Conservation (phyloP, 2,888 invertebrate species). For the Nomada ruficornis region DNA sequence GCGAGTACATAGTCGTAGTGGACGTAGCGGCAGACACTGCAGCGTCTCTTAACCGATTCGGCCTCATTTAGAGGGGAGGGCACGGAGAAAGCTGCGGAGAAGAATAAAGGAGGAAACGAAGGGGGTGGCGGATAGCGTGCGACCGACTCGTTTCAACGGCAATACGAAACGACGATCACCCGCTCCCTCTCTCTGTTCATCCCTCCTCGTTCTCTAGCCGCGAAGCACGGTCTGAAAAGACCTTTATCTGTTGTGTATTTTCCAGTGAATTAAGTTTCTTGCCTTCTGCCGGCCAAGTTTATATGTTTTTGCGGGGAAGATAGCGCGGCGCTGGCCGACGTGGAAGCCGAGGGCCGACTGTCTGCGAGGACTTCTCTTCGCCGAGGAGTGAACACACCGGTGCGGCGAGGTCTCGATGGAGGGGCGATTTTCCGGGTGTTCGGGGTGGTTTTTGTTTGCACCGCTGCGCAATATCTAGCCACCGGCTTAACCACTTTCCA, state of each 20-base stretch:
- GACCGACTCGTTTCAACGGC: constrained; percentile 23
- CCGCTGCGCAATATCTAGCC: constrained; percentile 75
- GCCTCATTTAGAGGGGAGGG: constrained; percentile 51
- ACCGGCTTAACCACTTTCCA: constrained; percentile 64
- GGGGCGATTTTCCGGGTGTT: constrained; percentile 41
- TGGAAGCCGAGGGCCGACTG: constrained; percentile 43
- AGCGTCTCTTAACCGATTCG: constrained; percentile 38
- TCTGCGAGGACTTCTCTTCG: constrained; percentile 55
- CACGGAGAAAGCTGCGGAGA: constrained; percentile 16
- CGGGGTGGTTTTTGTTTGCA: constrained; percentile 78
- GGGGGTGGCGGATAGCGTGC: background rate
- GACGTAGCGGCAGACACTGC: constrained; percentile 30
- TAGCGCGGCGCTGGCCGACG: constrained; percentile 70
- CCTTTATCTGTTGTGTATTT: constrained; percentile 79
- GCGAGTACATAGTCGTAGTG: constrained; percentile 34
- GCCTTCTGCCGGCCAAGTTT: constrained; percentile 78
- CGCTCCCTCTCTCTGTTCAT: constrained; percentile 1
- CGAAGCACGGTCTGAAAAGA: constrained; percentile 61
- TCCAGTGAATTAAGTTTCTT: constrained; percentile 80
- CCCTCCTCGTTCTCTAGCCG: background rate
- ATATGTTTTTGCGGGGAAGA: constrained; percentile 77
- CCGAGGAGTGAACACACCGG: background rate
- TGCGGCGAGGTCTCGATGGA: constrained; percentile 24
- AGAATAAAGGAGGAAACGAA: background rate
- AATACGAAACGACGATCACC: constrained; percentile 30